A percentile compares a stretch with the other conserved stretches of the same genome.
These are phyloP conservation scores for Heliconius nattereri DNA, from an alignment of 1,140 invertebrate genomes.

Conservation along the genomic window DNA sequence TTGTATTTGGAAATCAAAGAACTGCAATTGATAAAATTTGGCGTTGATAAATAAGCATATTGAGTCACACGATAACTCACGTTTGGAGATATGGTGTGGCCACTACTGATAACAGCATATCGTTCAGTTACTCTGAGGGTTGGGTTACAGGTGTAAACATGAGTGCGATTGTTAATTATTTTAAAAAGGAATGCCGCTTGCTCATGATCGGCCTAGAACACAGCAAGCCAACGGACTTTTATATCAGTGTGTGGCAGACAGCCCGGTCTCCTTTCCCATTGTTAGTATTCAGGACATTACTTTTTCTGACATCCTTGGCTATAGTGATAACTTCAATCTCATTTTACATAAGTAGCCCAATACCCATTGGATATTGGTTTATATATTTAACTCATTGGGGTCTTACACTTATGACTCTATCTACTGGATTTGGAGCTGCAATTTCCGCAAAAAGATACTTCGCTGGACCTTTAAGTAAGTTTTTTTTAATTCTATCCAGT, in stretches of 20 bases:
- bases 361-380: slow-evolving; percentile 60
- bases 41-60: slow-evolving; percentile 42
- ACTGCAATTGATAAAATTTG: slow-evolving; percentile 42
- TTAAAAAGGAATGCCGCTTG: slow-evolving; percentile 55
- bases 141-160: slow-evolving; percentile 44
- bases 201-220: slow-evolving; percentile 61
- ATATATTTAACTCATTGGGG: slow-evolving; percentile 76
- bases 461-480: slow-evolving; percentile 70
- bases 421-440: slow-evolving; percentile 59
- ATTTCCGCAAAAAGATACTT: slow-evolving; percentile 64
- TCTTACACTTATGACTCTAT: slow-evolving; percentile 50
- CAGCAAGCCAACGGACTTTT: slow-evolving; percentile 59
- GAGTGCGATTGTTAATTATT: slow-evolving; percentile 63
- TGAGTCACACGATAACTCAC: slow-evolving; percentile 47
- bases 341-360: slow-evolving; percentile 52
- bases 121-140: slow-evolving; percentile 28
- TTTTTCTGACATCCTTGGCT: slow-evolving; percentile 60
- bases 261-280: slow-evolving; percentile 62
- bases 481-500: neutral
- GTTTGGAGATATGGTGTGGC: slow-evolving; percentile 48
- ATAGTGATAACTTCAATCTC: slow-evolving; percentile 61
- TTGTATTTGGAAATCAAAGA: slow-evolving; percentile 21
- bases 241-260: slow-evolving; percentile 67
- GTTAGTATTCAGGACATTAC: slow-evolving; percentile 57
- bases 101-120: slow-evolving; percentile 48